These are phyloP conservation scores for Drosophila yooni DNA, from an alignment of 2,888 invertebrate species.

Conservation along the genomic window DNA sequence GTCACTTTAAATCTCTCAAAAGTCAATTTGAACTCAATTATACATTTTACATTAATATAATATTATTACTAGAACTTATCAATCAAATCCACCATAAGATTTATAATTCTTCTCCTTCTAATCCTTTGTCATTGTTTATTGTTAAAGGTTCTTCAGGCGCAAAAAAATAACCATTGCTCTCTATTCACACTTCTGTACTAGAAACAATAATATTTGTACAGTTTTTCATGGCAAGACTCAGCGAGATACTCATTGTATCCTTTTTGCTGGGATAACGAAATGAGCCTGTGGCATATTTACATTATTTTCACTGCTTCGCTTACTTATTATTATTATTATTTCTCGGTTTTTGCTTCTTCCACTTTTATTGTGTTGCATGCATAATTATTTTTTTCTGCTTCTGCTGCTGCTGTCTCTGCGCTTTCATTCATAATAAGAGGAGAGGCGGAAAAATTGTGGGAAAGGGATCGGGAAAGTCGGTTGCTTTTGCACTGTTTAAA, in stretches of 20 bases:
- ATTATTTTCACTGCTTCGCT: slow-evolving; percentile 54
- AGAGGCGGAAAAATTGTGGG: slow-evolving; percentile 2
- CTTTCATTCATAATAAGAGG: slow-evolving; percentile 57
- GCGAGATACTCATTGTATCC: slow-evolving; percentile 30
- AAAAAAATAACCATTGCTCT: not conserved
- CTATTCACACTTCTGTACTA: slow-evolving; percentile 16
- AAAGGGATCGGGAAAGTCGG: slow-evolving; percentile 4
- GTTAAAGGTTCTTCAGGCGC: not conserved
- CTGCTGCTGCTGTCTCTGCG: slow-evolving; percentile 40
- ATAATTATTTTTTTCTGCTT: slow-evolving; percentile 63
- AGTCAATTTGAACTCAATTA: not conserved
- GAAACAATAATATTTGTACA: slow-evolving; percentile 12
- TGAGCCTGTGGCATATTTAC: slow-evolving; percentile 62
- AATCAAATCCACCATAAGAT: not conserved
- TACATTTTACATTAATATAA: not conserved
- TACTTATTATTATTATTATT: slow-evolving; percentile 33
- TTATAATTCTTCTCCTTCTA: not conserved
- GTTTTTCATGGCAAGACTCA: not conserved
- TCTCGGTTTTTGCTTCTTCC: slow-evolving; percentile 15
- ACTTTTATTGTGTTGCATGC: slow-evolving; percentile 54
- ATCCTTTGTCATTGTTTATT: slow-evolving; percentile 1
- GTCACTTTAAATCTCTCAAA: not conserved
- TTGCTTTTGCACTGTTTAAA: slow-evolving; percentile 46
- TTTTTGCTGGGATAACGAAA: slow-evolving; percentile 36
- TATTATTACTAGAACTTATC: not conserved